These are phyloP conservation scores for Diprion similis DNA, from an alignment of 1,140 invertebrate species.

Conservation along the genomic window DNA sequence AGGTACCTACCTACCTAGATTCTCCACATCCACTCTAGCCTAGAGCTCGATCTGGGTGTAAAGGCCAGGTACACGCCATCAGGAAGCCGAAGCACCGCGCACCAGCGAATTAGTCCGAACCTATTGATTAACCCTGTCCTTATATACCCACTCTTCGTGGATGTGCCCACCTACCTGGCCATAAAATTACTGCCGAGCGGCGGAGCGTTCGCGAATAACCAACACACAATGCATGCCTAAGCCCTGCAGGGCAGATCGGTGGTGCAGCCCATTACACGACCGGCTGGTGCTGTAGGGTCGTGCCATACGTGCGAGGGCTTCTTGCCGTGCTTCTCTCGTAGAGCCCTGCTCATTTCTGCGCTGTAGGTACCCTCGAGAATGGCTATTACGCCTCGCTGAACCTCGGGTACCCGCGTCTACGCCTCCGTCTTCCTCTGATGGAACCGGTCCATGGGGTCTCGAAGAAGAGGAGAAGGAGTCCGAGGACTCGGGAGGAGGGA, in stretches of 20 bases:
- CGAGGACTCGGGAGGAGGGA: background rate
- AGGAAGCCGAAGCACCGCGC: background rate
- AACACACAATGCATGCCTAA: background rate
- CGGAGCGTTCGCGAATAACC: background rate
- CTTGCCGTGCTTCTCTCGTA: too few species aligned
- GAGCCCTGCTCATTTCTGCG: too few species aligned
- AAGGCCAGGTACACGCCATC: background rate
- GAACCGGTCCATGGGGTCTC: background rate
- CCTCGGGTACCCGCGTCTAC: too few species aligned
- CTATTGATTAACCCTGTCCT: background rate
- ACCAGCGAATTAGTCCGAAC: slow-evolving; percentile 1
- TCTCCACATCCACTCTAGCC: too few species aligned
- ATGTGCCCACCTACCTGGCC: background rate
- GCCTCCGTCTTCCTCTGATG: background rate
- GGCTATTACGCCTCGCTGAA: too few species aligned
- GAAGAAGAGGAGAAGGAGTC: background rate
- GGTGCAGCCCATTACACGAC: background rate
- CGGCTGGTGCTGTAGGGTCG: too few species aligned
- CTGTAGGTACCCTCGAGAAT: too few species aligned
- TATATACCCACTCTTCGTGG: too few species aligned
- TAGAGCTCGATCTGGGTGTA: too few species aligned
- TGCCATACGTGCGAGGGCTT: too few species aligned
- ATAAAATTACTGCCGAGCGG: background rate
- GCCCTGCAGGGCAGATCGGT: background rate
- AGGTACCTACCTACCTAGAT: too few species aligned